A percentile compares a stretch with the other conserved stretches of the same genome.
These are phyloP conservation scores for Sinonovacula constricta DNA, from an alignment of 1,140 invertebrate genomes.

Conservation along the genomic window DNA sequence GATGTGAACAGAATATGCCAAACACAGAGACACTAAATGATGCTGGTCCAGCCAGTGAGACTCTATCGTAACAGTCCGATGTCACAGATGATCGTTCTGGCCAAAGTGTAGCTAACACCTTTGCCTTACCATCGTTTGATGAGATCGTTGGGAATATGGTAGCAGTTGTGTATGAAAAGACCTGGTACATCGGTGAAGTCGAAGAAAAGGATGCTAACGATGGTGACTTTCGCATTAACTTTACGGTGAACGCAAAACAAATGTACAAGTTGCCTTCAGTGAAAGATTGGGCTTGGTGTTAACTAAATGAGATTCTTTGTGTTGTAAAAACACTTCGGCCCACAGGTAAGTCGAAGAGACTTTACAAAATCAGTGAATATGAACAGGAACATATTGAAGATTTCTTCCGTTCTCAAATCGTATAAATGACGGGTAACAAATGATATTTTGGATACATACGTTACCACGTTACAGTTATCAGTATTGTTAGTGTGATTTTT, in stretches of 20 bases:
- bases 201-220: background rate
- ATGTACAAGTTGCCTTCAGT: background rate
- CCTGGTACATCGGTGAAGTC: background rate
- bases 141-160: background rate
- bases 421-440: no score
- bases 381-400: no score
- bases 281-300: background rate
- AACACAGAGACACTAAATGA: background rate
- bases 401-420: no score
- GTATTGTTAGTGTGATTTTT: no score
- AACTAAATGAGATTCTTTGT: background rate
- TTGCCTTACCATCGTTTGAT: no score
- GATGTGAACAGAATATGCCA: background rate
- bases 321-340: no score
- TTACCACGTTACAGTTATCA: no score
- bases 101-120: background rate
- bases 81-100: background rate
- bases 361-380: no score
- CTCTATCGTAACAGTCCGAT: background rate
- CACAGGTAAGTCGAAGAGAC: no score
- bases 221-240: background rate
- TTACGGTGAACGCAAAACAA: background rate
- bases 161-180: background rate
- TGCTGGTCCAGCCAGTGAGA: background rate
- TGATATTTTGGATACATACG: no score